Percentiles rank a stretch among this genome's conserved stretches.
Evolutionary conservation across 2,888 invertebrate genomes (phyloP).

Genomic region (Chelonus formosanus): DNA sequence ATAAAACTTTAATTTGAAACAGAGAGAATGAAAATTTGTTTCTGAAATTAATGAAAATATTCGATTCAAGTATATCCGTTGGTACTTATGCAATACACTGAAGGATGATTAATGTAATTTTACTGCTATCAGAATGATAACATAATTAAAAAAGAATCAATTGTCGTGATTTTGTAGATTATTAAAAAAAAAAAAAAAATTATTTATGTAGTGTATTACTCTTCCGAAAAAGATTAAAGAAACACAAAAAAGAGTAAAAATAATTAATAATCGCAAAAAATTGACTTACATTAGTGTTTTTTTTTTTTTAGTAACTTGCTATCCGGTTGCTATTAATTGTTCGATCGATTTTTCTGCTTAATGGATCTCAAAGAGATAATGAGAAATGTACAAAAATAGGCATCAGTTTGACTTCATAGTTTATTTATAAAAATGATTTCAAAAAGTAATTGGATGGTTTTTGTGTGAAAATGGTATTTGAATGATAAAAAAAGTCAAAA

Average conservation of each 20-base stretch:
- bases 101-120: too few relatives aligned
- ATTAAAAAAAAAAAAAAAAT: too few relatives aligned
- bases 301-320: slow-evolving; percentile 20
- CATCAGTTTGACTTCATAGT: background rate
- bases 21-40: too few relatives aligned
- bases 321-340: slow-evolving; percentile 7
- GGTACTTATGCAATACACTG: too few relatives aligned
- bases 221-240: too few relatives aligned
- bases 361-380: slow-evolving; percentile 29
- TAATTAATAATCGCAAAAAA: background rate
- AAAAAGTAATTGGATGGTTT: slow-evolving; percentile 15
- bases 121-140: too few relatives aligned
- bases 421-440: slow-evolving; percentile 14
- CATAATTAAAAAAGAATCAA: too few relatives aligned
- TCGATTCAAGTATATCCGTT: too few relatives aligned
- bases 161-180: too few relatives aligned
- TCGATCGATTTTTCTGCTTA: slow-evolving; percentile 17
- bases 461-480: slow-evolving; percentile 24
- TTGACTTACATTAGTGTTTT: slow-evolving; percentile 3
- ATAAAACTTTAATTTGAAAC: background rate
- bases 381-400: slow-evolving; percentile 18
- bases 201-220: too few relatives aligned
- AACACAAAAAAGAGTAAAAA: too few relatives aligned
- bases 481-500: background rate
- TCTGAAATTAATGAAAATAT: too few relatives aligned